A percentile compares a stretch with the other conserved stretches of the same genome.
Conservation (phyloP, 1,140 invertebrate genomes). For the Drosophila obscura region DNA sequence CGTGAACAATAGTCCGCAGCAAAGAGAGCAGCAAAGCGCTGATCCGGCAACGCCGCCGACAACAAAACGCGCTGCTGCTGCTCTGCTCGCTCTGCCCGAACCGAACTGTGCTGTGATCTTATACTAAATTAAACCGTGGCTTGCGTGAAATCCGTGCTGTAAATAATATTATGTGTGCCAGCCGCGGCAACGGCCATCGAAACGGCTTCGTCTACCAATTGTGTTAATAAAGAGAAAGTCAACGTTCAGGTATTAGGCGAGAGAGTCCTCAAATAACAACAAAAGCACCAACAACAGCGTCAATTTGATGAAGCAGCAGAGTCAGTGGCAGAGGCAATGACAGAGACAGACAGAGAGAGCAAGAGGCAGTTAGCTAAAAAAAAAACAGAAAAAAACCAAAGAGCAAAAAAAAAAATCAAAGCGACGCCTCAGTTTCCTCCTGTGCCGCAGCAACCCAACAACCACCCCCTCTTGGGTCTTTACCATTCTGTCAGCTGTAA, state of each 20-base stretch:
- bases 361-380: conserved; percentile 25
- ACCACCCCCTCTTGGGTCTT: too few relatives aligned
- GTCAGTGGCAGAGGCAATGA: too few relatives aligned
- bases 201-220: not conserved
- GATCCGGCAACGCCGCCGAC: too few relatives aligned
- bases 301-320: conserved; percentile 11
- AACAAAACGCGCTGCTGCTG: too few relatives aligned
- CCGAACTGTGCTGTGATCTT: too few relatives aligned
- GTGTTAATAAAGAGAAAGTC: conserved; percentile 55
- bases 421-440: conserved; percentile 44
- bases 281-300: conserved; percentile 30
- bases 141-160: conserved; percentile 46
- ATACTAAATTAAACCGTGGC: conserved; percentile 30
- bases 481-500: conserved; percentile 9
- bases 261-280: conserved; percentile 20
- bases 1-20: too few relatives aligned
- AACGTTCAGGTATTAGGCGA: conserved; percentile 21
- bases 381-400: conserved; percentile 10
- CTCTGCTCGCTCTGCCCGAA: too few relatives aligned
- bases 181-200: conserved; percentile 1
- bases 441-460: too few relatives aligned
- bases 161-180: conserved; percentile 28
- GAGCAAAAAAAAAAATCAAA: conserved; percentile 54
- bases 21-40: too few relatives aligned
- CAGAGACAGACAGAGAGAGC: too few relatives aligned